Conservation (phyloP, 2,888 invertebrate genomes). For the Sisyra terminalis region DNA sequence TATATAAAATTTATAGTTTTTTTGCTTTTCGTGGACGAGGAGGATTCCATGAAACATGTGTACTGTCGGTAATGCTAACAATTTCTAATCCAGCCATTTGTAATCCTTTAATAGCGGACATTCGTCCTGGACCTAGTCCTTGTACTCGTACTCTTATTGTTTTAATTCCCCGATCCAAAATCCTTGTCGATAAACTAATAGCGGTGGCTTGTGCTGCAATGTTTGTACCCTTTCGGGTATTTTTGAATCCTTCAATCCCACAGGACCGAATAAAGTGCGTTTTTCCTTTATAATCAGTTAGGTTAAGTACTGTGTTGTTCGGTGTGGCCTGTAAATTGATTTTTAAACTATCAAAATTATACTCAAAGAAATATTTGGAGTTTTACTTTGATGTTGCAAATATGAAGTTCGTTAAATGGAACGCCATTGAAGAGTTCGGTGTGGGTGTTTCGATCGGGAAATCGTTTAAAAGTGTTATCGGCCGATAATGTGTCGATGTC, state of each 20-base stretch:
- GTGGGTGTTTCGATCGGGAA: constrained; percentile 59
- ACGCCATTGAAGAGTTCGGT: constrained; percentile 56
- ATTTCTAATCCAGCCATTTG: constrained; percentile 83
- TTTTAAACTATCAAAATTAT: too few relatives aligned
- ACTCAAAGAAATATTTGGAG: too few relatives aligned
- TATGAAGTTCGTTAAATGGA: constrained; percentile 62
- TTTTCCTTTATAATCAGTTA: constrained; percentile 23
- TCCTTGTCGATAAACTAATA: constrained; percentile 53
- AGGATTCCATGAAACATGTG: constrained; percentile 68
- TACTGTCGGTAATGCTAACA: constrained; percentile 84
- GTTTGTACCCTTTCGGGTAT: constrained; percentile 89
- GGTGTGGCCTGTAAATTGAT: constrained; percentile 2
- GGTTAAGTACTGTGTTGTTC: constrained; percentile 1
- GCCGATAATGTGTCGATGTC: constrained; percentile 49
- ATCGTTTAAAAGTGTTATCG: constrained; percentile 35
- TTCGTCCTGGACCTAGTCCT: constrained; percentile 79
- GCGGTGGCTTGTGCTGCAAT: constrained; percentile 94
- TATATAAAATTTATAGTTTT: constrained; percentile 42
- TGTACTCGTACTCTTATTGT: constrained; percentile 60
- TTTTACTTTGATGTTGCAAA: constrained; percentile 61
- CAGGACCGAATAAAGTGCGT: constrained; percentile 51
- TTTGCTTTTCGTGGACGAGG: constrained; percentile 71
- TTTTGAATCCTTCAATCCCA: constrained; percentile 89
- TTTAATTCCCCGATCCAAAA: constrained; percentile 52
- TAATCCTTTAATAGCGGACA: constrained; percentile 85